Percentiles rank a stretch among this genome's conserved stretches.
These are phyloP conservation scores for Drosophila nikananu DNA, from an alignment of 1,140 invertebrate species.

Conservation along the genomic window DNA sequence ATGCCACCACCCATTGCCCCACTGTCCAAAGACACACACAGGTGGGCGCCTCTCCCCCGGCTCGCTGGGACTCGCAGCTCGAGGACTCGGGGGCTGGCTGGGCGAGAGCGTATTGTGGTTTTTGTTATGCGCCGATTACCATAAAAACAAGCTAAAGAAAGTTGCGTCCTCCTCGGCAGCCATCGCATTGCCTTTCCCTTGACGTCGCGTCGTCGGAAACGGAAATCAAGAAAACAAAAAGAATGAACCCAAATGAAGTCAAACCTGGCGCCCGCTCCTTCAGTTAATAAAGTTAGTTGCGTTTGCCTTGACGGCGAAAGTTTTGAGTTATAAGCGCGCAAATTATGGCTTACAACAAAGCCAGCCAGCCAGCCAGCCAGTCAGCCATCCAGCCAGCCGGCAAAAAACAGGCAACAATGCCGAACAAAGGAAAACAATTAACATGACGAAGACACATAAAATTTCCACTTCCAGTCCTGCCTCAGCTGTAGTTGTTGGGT, in stretches of 20 bases:
- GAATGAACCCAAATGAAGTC: slow-evolving; percentile 78
- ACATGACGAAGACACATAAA: slow-evolving; percentile 83
- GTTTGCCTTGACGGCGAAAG: slow-evolving; percentile 65
- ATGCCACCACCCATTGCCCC: slow-evolving; percentile 50
- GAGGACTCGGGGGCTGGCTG: slow-evolving; percentile 38
- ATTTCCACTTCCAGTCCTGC: slow-evolving; percentile 50
- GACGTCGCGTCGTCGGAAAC: slow-evolving; percentile 55
- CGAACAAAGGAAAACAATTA: slow-evolving; percentile 74
- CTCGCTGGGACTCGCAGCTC: slow-evolving; percentile 1
- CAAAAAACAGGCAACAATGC: slow-evolving; percentile 43
- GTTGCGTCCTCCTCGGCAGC: slow-evolving; percentile 44
- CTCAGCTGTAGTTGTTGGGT: slow-evolving; percentile 34
- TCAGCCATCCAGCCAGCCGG: slow-evolving; percentile 9
- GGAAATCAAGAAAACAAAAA: slow-evolving; percentile 82
- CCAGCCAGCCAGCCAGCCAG: slow-evolving; percentile 36
- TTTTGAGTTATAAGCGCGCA: slow-evolving; percentile 77
- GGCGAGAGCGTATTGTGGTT: slow-evolving; percentile 43
- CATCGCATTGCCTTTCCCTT: background rate
- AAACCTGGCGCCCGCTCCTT: slow-evolving; percentile 51
- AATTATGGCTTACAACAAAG: slow-evolving; percentile 77
- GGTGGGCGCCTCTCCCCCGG: slow-evolving; percentile 41
- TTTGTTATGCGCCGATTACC: slow-evolving; percentile 69
- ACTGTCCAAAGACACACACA: slow-evolving; percentile 32
- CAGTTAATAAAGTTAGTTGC: slow-evolving; percentile 81
- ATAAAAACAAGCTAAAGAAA: slow-evolving; percentile 73